Base-by-base conservation (phyloP, 1,140 invertebrate species). In the Caenorhabditis brenneri region DNA sequence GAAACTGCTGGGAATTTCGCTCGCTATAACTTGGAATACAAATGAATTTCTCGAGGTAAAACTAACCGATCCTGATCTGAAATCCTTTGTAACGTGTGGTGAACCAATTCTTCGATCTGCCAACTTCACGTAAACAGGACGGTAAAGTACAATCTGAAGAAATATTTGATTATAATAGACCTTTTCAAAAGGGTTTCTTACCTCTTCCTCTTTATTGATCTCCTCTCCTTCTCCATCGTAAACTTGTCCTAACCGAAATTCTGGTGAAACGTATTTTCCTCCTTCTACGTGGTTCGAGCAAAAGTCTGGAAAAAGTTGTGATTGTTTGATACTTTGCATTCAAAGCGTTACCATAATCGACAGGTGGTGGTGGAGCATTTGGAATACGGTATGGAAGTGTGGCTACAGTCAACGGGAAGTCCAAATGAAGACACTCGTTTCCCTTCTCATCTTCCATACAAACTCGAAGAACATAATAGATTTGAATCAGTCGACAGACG, bases 341-440 rank as follows among this genome's bases (percentile, higher is more conserved):
- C 78, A 74, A 79, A 58, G n/a, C 9, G 2, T n/a, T 92, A 95
- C 94, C 94, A 88, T 95, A 95, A 90, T 93, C 93, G 84, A 95
- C 93, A 86, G 91, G 92, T 84, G 93, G 94, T 85, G 93, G 92
- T 36, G 93, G 93, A 24, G 86, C 87, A 90, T 95, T 95, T 1
- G 94, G 94, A 89, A 95, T 94, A 88, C 94, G 92, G 91, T 94
- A 95, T 39, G 94, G 94, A 86, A 95, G 93, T 19, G 95, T 95
- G 29, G 94, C 94, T 87, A 95, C 94, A 81, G 94, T 95, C 55
- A 95, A 93, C n/a, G 95, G 95, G 88, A 95, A 95, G 88, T 94
- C 94, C 91, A 95, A 93, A 87, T 94, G 93, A 58, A 95, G 92
- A 87, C 94, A 93, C 88, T 95, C 94, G 39, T 94, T 93, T 49